A percentile compares a stretch with the other conserved stretches of the same genome.
phyloP scores from a whole-genome alignment of 2,113 vertebrate species.

The Neotoma lepida region DNA sequence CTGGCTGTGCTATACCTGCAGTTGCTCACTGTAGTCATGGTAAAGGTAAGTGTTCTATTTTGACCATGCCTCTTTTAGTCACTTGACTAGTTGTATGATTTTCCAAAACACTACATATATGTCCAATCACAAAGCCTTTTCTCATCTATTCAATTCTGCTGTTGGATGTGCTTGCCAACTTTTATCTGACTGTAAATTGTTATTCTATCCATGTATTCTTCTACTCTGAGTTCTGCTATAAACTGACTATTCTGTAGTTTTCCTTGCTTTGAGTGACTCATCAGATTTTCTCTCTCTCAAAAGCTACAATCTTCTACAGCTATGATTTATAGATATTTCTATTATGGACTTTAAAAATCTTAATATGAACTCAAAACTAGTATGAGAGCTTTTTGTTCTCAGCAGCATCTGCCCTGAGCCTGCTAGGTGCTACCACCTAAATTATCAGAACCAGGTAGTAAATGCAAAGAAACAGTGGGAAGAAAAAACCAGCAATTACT shows the following conservation, averaged over 20 bases:
- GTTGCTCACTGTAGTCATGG: not conserved
- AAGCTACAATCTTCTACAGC: conserved; percentile 2
- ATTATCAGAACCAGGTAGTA: conserved; percentile 1
- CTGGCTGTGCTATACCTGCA: not conserved
- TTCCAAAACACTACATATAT: not conserved
- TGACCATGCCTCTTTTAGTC: not conserved
- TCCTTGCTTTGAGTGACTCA: not conserved
- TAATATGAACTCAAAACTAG: not conserved
- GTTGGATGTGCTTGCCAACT: not conserved
- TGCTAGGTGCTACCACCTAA: not conserved
- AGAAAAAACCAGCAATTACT: not conserved
- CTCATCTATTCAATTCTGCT: not conserved
- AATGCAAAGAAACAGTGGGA: not conserved
- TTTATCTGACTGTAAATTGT: not conserved
- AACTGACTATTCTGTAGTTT: not conserved
- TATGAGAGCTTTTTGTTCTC: not conserved
- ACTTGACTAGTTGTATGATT: not conserved
- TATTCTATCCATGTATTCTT: not conserved
- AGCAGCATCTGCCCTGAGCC: not conserved
- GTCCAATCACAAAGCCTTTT: not conserved
- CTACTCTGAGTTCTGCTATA: not conserved
- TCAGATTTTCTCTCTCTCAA: not conserved
- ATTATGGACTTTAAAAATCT: not conserved
- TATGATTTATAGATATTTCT: conserved; percentile 37
- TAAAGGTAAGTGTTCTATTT: no score